Evolutionary conservation across 2,888 invertebrate species (phyloP).

Genomic region (Phyto melanocephala): DNA sequence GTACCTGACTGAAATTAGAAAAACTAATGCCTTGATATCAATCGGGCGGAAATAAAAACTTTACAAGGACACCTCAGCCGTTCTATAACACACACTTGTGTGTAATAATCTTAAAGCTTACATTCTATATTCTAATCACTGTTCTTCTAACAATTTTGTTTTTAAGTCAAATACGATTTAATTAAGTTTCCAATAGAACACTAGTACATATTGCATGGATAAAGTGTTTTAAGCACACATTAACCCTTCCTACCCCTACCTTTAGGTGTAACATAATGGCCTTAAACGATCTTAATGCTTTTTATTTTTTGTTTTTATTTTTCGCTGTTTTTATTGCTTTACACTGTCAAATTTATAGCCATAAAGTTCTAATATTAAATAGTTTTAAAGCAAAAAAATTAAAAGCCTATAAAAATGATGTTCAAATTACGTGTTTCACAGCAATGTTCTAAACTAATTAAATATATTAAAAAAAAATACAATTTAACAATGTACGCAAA

Average conservation of each 20-base stretch:
- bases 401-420: not conserved
- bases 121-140: too few species aligned
- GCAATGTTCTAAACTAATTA: slow-evolving; percentile 3
- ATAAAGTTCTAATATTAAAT: not conserved
- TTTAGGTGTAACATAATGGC: not conserved
- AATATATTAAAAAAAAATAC: not conserved
- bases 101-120: too few species aligned
- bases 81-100: too few species aligned
- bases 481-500: not conserved
- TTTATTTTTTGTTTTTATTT: not conserved
- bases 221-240: too few species aligned
- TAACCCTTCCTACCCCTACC: not conserved
- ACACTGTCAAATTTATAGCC: not conserved
- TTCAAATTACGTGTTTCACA: not conserved
- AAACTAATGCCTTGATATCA: too few species aligned
- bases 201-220: too few species aligned
- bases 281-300: not conserved
- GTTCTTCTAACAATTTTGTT: too few species aligned
- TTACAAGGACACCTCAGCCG: too few species aligned
- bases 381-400: not conserved
- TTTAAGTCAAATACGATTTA: too few species aligned
- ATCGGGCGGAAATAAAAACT: too few species aligned
- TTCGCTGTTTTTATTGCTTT: too few species aligned
- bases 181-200: not conserved
- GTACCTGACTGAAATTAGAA: too few species aligned